Evolutionary conservation across 2,888 invertebrate species (phyloP).

Genomic region (Apoda limacodes): DNA sequence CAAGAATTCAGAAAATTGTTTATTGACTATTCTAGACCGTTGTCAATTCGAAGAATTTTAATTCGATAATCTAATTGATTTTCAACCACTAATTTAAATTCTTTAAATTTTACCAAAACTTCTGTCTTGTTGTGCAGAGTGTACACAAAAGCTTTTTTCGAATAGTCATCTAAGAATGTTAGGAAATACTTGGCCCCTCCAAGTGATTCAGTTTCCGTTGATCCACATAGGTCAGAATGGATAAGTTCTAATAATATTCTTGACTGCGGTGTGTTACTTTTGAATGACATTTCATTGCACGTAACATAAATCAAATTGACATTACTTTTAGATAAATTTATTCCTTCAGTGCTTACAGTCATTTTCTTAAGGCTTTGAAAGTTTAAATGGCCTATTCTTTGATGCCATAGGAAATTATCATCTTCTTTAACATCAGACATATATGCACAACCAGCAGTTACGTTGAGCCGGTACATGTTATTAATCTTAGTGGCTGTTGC

Average conservation of each 20-base stretch:
- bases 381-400: constrained; percentile 18
- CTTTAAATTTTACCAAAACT: constrained; percentile 11
- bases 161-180: constrained; percentile 16
- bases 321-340: constrained; percentile 4
- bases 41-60: constrained; percentile 16
- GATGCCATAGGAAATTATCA: constrained; percentile 15
- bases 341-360: constrained; percentile 7
- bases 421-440: constrained; percentile 7
- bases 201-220: constrained; percentile 14
- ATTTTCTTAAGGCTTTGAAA: constrained; percentile 14
- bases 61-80: constrained; percentile 13
- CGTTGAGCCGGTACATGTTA: constrained; percentile 18
- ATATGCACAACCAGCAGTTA: constrained; percentile 7
- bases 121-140: too few species aligned
- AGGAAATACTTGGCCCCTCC: constrained; percentile 16
- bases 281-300: constrained; percentile 10
- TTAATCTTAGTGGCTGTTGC: too few species aligned
- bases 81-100: constrained; percentile 14
- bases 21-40: constrained; percentile 18
- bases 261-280: constrained; percentile 10
- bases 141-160: constrained; percentile 16
- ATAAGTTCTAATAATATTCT: constrained; percentile 9
- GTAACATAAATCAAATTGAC: constrained; percentile 9
- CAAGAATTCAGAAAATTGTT: constrained; percentile 7
- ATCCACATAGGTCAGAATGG: constrained; percentile 18